Conservation (phyloP, 2,888 invertebrate genomes). For the Callosobruchus maculatus region DNA sequence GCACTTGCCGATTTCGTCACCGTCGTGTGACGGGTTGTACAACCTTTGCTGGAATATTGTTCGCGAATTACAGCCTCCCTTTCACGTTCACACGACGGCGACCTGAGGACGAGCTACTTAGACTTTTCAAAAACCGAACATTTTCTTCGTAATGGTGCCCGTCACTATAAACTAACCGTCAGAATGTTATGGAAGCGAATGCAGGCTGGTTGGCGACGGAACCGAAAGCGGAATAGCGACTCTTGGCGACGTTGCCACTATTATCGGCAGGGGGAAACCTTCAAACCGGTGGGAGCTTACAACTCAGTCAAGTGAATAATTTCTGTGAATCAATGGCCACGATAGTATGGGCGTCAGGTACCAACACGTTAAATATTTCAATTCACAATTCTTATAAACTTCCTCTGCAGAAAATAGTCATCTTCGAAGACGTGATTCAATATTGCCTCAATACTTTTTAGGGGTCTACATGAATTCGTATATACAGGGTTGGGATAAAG, state of each 20-base stretch:
- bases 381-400: too few relatives aligned
- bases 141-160: neutral
- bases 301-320: neutral
- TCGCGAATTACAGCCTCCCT: neutral
- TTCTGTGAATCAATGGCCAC: neutral
- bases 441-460: neutral
- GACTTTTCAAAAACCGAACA: neutral
- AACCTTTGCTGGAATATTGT: neutral
- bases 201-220: neutral
- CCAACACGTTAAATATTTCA: neutral
- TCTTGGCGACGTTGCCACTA: neutral
- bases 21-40: slow-evolving; percentile 16
- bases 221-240: neutral
- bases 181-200: neutral
- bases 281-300: neutral
- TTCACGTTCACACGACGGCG: slow-evolving; percentile 18
- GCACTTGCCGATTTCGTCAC: slow-evolving; percentile 19
- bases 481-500: too few relatives aligned
- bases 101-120: neutral
- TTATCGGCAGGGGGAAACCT: neutral
- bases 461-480: slow-evolving; percentile 15
- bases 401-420: too few relatives aligned
- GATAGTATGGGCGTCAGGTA: neutral
- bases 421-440: too few relatives aligned
- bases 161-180: neutral